These are phyloP conservation scores for Osmerus mordax DNA, from an alignment of 2,113 vertebrate genomes.

Conservation along the genomic window DNA sequence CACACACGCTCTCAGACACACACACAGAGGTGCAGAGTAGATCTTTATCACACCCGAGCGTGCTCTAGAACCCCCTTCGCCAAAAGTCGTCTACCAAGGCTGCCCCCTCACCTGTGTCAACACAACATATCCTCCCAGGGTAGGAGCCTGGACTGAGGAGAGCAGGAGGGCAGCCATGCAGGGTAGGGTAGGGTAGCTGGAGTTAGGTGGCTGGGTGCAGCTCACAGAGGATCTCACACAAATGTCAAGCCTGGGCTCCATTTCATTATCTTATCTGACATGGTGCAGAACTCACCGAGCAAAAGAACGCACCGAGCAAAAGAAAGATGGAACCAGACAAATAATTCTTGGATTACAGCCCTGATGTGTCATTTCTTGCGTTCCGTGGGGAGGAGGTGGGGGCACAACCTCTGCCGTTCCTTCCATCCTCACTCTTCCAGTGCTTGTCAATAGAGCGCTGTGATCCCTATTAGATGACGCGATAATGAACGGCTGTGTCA, in stretches of 20 bases:
- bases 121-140: neutral
- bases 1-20: neutral
- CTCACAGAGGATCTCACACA: neutral
- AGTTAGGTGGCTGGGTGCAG: no score
- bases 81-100: neutral
- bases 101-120: constrained; percentile 9
- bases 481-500: constrained; percentile 70
- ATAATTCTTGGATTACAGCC: constrained; percentile 67
- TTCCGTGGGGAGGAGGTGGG: constrained; percentile 18
- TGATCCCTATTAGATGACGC: constrained; percentile 62
- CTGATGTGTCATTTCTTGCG: constrained; percentile 35
- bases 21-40: constrained; percentile 14
- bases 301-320: neutral
- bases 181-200: no score
- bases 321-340: constrained; percentile 38
- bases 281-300: constrained; percentile 19
- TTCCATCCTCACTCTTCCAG: constrained; percentile 45
- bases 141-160: constrained; percentile 8
- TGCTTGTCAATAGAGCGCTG: constrained; percentile 48
- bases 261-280: constrained; percentile 39
- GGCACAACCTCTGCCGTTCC: constrained; percentile 49
- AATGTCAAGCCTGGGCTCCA: neutral
- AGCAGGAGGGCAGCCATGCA: neutral
- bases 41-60: constrained; percentile 13
- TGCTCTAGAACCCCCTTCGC: neutral